phyloP scores from a whole-genome alignment of 2,113 vertebrate species.

The Elgaria multicarinata region DNA sequence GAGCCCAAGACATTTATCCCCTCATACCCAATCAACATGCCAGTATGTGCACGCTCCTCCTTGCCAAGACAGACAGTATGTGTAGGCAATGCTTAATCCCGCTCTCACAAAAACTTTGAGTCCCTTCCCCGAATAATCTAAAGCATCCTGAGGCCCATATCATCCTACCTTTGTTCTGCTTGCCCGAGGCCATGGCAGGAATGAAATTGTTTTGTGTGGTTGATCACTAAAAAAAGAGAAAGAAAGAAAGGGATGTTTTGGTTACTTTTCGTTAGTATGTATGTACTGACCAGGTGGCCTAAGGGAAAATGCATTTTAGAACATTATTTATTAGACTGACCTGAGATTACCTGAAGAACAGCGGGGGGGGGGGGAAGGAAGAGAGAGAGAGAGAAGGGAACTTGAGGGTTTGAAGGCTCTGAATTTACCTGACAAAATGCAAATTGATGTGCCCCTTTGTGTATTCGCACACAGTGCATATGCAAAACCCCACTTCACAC shows the following conservation, averaged over 20 bases:
- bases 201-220: background rate
- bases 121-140: background rate
- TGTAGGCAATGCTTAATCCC: background rate
- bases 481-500: background rate
- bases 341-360: background rate
- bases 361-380: too few relatives aligned
- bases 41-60: background rate
- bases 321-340: background rate
- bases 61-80: background rate
- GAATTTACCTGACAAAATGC: background rate
- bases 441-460: background rate
- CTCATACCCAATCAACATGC: background rate
- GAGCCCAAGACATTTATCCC: too few relatives aligned
- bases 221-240: too few relatives aligned
- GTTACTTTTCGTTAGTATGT: background rate
- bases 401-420: background rate
- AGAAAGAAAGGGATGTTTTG: background rate
- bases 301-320: background rate
- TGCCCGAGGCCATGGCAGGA: background rate
- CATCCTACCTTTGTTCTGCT: background rate
- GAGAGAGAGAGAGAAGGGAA: background rate
- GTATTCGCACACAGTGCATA: accelerated
- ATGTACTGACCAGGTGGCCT: background rate
- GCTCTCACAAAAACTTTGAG: background rate
- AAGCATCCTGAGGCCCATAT: background rate